A percentile compares a stretch with the other conserved stretches of the same genome.
These are phyloP conservation scores for Mizuhopecten yessoensis DNA, from an alignment of 1,140 invertebrate species.

Conservation along the genomic window DNA sequence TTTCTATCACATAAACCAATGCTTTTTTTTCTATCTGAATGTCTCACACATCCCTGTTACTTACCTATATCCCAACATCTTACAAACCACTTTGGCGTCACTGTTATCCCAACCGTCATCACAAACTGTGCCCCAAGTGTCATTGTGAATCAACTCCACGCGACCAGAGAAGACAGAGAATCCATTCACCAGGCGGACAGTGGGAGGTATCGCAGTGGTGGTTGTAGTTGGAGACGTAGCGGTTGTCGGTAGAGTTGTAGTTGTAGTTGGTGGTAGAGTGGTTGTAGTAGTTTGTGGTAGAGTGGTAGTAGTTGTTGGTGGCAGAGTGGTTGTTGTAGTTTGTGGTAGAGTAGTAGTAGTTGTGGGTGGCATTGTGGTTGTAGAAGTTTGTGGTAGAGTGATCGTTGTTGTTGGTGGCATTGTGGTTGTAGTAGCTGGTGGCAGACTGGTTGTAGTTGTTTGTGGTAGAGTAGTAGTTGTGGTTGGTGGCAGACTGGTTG, in stretches of 20 bases:
- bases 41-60: slow-evolving; percentile 1
- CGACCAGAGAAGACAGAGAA: slow-evolving; percentile 86
- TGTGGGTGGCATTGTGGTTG: background rate
- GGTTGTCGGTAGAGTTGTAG: background rate
- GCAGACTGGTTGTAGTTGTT: background rate
- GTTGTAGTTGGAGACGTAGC: background rate
- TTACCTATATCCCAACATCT: slow-evolving; percentile 86
- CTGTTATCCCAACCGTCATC: slow-evolving; percentile 89
- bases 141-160: slow-evolving; percentile 89
- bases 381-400: background rate
- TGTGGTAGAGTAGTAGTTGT: background rate
- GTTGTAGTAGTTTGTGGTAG: background rate
- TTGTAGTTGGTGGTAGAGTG: background rate
- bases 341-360: background rate
- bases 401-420: background rate
- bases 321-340: background rate
- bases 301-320: background rate
- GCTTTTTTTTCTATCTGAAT: too few relatives aligned
- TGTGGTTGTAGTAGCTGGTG: background rate
- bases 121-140: slow-evolving; percentile 89
- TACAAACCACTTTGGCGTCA: slow-evolving; percentile 88
- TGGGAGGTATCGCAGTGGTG: background rate
- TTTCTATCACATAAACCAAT: too few relatives aligned
- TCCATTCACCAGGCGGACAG: slow-evolving; percentile 85
- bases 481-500: background rate